Percentiles rank a stretch among this genome's conserved stretches.
Conservation (phyloP, 2,888 invertebrate genomes). For the Prenolepis imparis region DNA sequence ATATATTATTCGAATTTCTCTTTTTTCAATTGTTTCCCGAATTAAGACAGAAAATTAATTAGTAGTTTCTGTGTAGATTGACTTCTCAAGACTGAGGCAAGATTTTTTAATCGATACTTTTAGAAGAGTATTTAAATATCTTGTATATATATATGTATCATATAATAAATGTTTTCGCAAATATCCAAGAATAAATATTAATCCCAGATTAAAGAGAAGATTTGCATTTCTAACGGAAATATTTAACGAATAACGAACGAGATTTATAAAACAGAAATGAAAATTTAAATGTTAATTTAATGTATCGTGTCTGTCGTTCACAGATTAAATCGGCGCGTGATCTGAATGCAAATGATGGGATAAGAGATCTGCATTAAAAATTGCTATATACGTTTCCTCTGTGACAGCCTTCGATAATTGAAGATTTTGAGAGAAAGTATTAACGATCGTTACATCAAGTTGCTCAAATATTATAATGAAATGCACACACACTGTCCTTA, state of each 20-base stretch:
- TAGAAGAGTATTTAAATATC: neutral
- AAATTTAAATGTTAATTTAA: slow-evolving; percentile 37
- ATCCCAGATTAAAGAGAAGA: slow-evolving; percentile 12
- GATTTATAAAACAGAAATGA: slow-evolving; percentile 9
- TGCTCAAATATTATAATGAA: slow-evolving; percentile 15
- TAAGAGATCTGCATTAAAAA: slow-evolving; percentile 20
- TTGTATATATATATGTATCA: too few relatives aligned
- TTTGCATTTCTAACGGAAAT: neutral
- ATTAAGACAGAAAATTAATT: slow-evolving; percentile 1
- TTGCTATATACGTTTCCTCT: neutral
- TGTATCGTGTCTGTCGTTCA: slow-evolving; percentile 9
- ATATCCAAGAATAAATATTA: slow-evolving; percentile 1
- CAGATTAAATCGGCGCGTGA: slow-evolving; percentile 36
- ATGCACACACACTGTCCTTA: neutral
- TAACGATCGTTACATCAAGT: neutral
- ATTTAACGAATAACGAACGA: slow-evolving; percentile 16
- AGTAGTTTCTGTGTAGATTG: neutral
- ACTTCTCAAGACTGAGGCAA: neutral
- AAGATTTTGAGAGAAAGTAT: slow-evolving; percentile 5
- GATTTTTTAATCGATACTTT: neutral
- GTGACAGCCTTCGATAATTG: slow-evolving; percentile 30
- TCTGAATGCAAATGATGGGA: slow-evolving; percentile 41
- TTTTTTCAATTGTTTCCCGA: neutral
- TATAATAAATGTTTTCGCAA: neutral
- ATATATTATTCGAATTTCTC: neutral